phyloP scores from a whole-genome alignment of 1,140 invertebrate species.

The Drosophila triauraria region DNA sequence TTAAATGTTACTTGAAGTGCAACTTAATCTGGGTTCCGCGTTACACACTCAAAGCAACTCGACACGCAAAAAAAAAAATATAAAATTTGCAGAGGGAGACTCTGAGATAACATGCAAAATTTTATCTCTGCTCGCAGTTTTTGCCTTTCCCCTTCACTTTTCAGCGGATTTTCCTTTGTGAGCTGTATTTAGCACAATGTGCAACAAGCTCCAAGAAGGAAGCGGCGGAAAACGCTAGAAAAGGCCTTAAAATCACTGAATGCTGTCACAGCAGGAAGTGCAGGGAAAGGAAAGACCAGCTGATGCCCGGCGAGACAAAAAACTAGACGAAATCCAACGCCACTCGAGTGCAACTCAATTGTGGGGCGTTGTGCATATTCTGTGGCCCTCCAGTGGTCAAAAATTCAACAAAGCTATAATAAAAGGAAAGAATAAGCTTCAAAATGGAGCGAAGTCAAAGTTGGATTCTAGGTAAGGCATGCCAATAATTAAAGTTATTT shows the following conservation, averaged over 20 bases:
- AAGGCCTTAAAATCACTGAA: slow-evolving; percentile 19
- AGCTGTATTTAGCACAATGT: slow-evolving; percentile 4
- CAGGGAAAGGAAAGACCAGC: slow-evolving; percentile 1
- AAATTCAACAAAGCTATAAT: neutral
- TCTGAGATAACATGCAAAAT: slow-evolving; percentile 32
- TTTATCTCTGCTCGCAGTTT: slow-evolving; percentile 2
- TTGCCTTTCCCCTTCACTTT: neutral
- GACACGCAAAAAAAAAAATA: neutral
- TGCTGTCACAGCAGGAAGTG: neutral
- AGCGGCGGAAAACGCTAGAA: slow-evolving; percentile 23
- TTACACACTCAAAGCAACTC: neutral
- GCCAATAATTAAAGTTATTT: too few relatives aligned
- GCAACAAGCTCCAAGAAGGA: slow-evolving; percentile 12
- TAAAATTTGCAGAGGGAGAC: neutral
- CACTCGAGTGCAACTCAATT: slow-evolving; percentile 19
- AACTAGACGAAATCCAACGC: neutral
- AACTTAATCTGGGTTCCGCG: slow-evolving; percentile 9
- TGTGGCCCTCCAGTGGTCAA: neutral
- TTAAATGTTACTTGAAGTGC: slow-evolving; percentile 34
- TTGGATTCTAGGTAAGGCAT: too few relatives aligned
- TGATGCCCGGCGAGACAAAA: slow-evolving; percentile 10
- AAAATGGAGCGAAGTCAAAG: too few relatives aligned
- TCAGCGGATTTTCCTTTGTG: neutral
- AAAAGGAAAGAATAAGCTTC: neutral
- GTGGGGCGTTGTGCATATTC: slow-evolving; percentile 19